Evolutionary conservation across 2,888 invertebrate species (phyloP), one percentile per base, ranked within the genome.

Genomic region (Troglohyphantes excavatus): DNA sequence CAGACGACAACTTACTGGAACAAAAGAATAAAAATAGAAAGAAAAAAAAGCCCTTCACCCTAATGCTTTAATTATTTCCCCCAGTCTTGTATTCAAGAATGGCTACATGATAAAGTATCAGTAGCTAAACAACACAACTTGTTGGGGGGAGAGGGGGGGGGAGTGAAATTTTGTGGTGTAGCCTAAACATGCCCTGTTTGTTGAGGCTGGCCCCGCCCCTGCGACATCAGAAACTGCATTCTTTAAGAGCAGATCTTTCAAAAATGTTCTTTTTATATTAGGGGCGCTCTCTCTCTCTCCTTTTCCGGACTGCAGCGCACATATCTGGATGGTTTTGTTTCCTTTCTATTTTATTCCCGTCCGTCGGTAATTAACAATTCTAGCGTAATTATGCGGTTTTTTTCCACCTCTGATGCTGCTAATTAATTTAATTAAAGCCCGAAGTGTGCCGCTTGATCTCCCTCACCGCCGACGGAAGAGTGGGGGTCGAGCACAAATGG

Each of bases 371-470:
- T 89, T 89, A 89, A 89, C 88, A 89, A 89, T 89, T 89, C 88
- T 89, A 61, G 88, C 88, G 88, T 89, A 89, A 89, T 89, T 89
- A 89, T 89, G 88, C 82, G 88, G 59, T 82, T 81, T 89, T 81
- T 89, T 88, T 89, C 88, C 88, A 89, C 88, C 88, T 89, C 88
- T 89, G 88, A 89, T 89, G 88, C 88, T 76, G 88, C 88, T 89
- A 89, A 89, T 89, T 89, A 89, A 89, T 89, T 89, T 89, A 89
- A 89, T 89, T 89, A 89, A 89, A 82, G 88, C 82, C 88, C 88
- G 82, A 89, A 89, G 88, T 89, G 88, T 82, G 82, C 88, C 82
- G 88, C 88, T 89, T 89, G 88, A 89, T 89, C 88, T 89, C 88
- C 76, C 68, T 75, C 27, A 61, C 75, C 76, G 61, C 63, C 82